Base-by-base conservation (phyloP, 2,113 vertebrate genomes). In the Tamias sibiricus region DNA sequence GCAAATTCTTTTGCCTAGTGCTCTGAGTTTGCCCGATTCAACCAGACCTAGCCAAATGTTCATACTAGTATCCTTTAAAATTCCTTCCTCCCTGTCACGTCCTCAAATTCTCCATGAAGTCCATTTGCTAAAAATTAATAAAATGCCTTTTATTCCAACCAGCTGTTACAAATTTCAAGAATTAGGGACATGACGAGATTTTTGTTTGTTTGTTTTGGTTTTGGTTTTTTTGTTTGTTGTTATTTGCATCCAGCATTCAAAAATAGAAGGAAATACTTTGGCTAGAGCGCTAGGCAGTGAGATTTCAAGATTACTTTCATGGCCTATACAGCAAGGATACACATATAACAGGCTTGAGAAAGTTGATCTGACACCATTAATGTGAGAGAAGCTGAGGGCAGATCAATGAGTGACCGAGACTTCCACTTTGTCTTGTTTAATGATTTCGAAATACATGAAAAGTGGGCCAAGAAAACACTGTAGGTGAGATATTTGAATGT, bases 361-460 rank as follows among this genome's bases (percentile, higher is more conserved):
- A 37, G 13, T 49, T 62, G 75, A 44, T 71, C 8, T 76, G 72
- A 68, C 11, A 82, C 40, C 47, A 37, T 80, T 90, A 52, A 35
- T 71, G 35, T 83, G 69, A 74, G 26, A 87, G 32, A 87, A 84
- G 44, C 17, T 71, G 64, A 95, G 30, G 42, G 90, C 42, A 75
- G 66, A 80, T 81, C 71, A 76, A 69, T 32, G 40, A 88, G 40
- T 59, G 85, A 83, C 83, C 7, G 20, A 74, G 82, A 90, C 71
- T 76, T 28, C 57, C 69, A 57, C 30, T 90, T 79, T 54, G 11
- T 94, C 82, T 85, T 49, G 14, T 88, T 68, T 47, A 86, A 30
- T 94, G 81, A 96, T 71, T 85, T 93, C 74, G 20, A 94, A 77
- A 54, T n/a, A 52, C 26, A 24, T 72, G 32, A 87, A 87, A 90